These are phyloP conservation scores for Ethmia dodecea DNA, from an alignment of 2,888 invertebrate genomes.

Conservation along the genomic window DNA sequence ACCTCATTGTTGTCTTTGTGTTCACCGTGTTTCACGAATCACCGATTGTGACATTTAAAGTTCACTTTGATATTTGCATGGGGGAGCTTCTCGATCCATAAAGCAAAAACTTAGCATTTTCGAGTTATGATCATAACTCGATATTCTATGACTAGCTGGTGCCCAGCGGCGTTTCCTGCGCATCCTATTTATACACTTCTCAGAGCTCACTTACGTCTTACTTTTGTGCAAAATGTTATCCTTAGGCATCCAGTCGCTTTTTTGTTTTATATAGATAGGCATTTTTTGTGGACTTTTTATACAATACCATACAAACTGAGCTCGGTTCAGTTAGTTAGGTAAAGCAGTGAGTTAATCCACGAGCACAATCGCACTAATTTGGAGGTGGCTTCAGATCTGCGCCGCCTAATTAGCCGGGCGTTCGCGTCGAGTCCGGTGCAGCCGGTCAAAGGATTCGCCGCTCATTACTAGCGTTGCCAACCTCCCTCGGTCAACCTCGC, in stretches of 20 bases:
- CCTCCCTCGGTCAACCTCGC: constrained; percentile 42
- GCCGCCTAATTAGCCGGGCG: constrained; percentile 69
- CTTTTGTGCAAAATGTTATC: too few relatives aligned
- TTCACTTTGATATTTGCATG: constrained; percentile 64
- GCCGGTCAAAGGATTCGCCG: constrained; percentile 70
- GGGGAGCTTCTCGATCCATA: constrained; percentile 30
- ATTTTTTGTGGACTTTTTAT: constrained; percentile 9
- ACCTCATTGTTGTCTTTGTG: constrained; percentile 5
- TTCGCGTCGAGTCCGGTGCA: constrained; percentile 50
- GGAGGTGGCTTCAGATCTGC: constrained; percentile 64
- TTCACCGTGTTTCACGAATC: constrained; percentile 27
- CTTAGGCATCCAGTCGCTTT: too few relatives aligned
- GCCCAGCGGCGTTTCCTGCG: too few relatives aligned
- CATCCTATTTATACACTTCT: too few relatives aligned
- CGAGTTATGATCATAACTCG: constrained; percentile 12
- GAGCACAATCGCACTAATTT: constrained; percentile 62
- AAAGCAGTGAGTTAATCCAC: constrained; percentile 43
- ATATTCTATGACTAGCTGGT: too few relatives aligned
- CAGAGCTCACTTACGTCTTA: too few relatives aligned
- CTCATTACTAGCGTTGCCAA: constrained; percentile 62
- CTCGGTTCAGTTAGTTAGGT: constrained; percentile 27
- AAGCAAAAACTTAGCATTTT: constrained; percentile 22
- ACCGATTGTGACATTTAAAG: constrained; percentile 66
- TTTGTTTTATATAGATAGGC: constrained; percentile 7
- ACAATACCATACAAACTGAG: constrained; percentile 3